Evolutionary conservation across 2,888 invertebrate species (phyloP).

Genomic region (Troglohyphantes excavatus): DNA sequence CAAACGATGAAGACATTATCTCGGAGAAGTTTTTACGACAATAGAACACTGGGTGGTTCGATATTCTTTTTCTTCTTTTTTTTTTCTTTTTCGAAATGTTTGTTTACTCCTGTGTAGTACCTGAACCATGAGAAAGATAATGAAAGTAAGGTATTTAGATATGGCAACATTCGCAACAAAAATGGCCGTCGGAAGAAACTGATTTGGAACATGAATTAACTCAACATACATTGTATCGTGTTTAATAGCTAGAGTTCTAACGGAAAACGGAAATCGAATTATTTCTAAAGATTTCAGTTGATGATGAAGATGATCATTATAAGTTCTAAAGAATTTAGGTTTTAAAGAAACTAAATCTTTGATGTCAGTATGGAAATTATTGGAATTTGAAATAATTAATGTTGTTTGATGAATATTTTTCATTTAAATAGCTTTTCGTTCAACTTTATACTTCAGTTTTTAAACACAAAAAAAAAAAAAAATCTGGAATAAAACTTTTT

Average conservation of each 20-base stretch:
- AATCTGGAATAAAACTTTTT: too few species aligned
- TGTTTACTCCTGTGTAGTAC: constrained; percentile 28
- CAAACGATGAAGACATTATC: constrained; percentile 69
- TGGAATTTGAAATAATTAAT: too few species aligned
- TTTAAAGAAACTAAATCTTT: too few species aligned
- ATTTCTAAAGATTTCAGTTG: too few species aligned
- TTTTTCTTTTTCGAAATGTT: background rate
- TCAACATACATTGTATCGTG: background rate
- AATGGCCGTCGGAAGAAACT: background rate
- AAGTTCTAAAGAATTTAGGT: too few species aligned
- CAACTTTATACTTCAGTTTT: too few species aligned
- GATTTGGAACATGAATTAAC: background rate
- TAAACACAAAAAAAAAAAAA: too few species aligned
- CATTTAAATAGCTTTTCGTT: too few species aligned
- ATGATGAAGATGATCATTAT: too few species aligned
- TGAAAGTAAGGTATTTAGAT: background rate
- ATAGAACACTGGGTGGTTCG: constrained; percentile 58
- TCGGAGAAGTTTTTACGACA: constrained; percentile 44
- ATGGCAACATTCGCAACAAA: background rate
- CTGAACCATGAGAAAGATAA: constrained; percentile 71
- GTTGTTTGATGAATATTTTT: too few species aligned
- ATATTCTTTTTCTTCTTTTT: constrained; percentile 6
- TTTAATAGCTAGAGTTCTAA: background rate
- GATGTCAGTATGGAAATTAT: too few species aligned
- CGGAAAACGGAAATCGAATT: too few species aligned